These are phyloP conservation scores for Diachasma alloeum DNA, from an alignment of 1,140 invertebrate genomes.

Conservation along the genomic window DNA sequence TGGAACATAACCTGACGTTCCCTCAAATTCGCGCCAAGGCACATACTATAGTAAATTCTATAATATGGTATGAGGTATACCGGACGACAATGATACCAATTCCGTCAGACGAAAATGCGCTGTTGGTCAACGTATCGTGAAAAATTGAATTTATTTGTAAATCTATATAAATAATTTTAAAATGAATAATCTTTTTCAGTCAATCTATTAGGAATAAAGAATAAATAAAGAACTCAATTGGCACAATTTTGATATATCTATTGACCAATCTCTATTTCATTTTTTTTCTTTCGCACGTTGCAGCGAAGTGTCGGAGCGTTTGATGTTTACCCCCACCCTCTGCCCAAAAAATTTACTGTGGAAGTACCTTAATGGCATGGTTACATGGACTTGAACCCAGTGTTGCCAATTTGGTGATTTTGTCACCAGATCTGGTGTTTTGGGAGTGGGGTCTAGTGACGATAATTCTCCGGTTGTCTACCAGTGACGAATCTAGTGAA, in stretches of 20 bases:
- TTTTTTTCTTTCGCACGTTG: neutral
- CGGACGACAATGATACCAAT: neutral
- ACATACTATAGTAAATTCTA: neutral
- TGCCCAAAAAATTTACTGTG: neutral
- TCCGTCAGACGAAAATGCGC: neutral
- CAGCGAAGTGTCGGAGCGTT: neutral
- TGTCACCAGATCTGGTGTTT: neutral
- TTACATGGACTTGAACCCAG: no score
- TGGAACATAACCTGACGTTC: neutral
- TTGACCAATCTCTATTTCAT: neutral
- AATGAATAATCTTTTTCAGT: neutral
- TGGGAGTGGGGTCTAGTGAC: no score
- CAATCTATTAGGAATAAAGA: neutral
- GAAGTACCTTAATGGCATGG: neutral
- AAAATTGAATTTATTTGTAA: neutral
- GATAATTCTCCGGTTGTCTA: no score
- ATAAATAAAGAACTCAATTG: neutral
- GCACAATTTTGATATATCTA: neutral
- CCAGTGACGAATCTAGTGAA: no score
- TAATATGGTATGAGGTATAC: neutral
- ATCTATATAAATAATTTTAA: neutral
- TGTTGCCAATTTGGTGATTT: neutral
- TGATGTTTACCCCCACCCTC: neutral
- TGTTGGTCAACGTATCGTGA: neutral
- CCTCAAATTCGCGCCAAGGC: neutral